Evolutionary conservation across 2,113 vertebrate genomes (phyloP), one percentile per base, ranked within the genome.

Genomic region (Calidris pygmaea): DNA sequence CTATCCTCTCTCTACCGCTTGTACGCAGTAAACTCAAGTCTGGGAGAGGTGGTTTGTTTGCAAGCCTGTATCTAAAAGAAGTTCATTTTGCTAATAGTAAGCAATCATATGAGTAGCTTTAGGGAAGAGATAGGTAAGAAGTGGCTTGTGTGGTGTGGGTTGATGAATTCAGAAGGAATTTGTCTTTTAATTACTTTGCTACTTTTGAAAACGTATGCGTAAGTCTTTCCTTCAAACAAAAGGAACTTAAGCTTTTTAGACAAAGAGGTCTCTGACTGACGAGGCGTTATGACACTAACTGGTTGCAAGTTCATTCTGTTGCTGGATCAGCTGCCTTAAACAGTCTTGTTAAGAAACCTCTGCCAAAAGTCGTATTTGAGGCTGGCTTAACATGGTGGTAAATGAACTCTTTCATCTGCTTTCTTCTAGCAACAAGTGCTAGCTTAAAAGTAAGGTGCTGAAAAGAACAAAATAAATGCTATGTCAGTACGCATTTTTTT

Each of bases 351-450:
- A 79, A 80, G 79, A 81, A 91, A 56, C 15, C n/a, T 79, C 65
- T 83, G 89, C 91, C 85, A 94, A 89, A 93, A 91, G 48, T 73
- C 0, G 0, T 91, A 27, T 89, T 58, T 78, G 56, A 89, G 60
- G 45, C 73, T 85, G 79, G 48, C 88, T 92, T 93, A 80, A 76
- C 32, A 1, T 78, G 70, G 62, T 93, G 65, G 85, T 53, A 94
- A 94, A 89, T 35, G 70, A 92, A 81, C 45, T 73, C 86, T 88
- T 96, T 96, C 80, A 92, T 96, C 95, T 90, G 41, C 66, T 79
- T 78, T 89, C 70, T 91, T 85, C 89, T 37, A 87, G 77, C 66
- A 82, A 9, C 70, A 95, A 96, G 77, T 65, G 48, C 70, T 82
- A 53, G 37, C 72, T 96, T 94, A 89, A 58, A 93, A 78, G 48